Percentiles rank a stretch among this genome's conserved stretches.
These are phyloP conservation scores for Zootermopsis nevadensis DNA, from an alignment of 2,888 invertebrate genomes.

Conservation along the genomic window DNA sequence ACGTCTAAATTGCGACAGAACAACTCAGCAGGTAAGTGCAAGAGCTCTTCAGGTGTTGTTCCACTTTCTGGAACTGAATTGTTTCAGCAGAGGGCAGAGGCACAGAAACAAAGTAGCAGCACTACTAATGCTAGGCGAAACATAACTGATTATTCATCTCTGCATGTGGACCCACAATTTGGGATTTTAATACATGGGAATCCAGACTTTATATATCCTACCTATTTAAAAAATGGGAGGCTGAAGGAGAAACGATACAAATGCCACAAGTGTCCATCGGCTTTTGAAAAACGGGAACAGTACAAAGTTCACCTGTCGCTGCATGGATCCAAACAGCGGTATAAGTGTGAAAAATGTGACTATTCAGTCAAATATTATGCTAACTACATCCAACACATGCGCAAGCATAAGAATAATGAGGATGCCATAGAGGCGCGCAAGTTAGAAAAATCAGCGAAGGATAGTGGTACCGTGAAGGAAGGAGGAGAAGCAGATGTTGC, in stretches of 20 bases:
- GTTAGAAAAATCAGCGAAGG: conserved; percentile 13
- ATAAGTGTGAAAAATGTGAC: conserved; percentile 86
- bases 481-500: conserved; percentile 48
- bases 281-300: conserved; percentile 86
- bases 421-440: conserved; percentile 72
- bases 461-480: conserved; percentile 40
- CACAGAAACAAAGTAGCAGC: conserved; percentile 54
- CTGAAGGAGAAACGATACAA: conserved; percentile 83
- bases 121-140: not conserved
- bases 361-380: conserved; percentile 90
- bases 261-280: conserved; percentile 88
- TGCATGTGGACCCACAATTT: conserved; percentile 74
- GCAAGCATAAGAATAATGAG: conserved; percentile 80
- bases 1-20: not conserved
- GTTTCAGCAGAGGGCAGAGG: conserved; percentile 73
- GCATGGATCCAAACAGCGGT: conserved; percentile 86
- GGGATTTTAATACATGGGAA: conserved; percentile 78
- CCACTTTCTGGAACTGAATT: conserved; percentile 75
- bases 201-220: conserved; percentile 81
- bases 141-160: conserved; percentile 52
- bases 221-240: conserved; percentile 78
- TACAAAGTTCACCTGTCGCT: conserved; percentile 84
- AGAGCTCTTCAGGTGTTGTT: conserved; percentile 58
- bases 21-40: conserved; percentile 54
- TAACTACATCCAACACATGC: conserved; percentile 84